Percentiles rank a stretch among this genome's conserved stretches.
phyloP scores from a whole-genome alignment of 2,888 invertebrate genomes.

The Norana najaformis region DNA sequence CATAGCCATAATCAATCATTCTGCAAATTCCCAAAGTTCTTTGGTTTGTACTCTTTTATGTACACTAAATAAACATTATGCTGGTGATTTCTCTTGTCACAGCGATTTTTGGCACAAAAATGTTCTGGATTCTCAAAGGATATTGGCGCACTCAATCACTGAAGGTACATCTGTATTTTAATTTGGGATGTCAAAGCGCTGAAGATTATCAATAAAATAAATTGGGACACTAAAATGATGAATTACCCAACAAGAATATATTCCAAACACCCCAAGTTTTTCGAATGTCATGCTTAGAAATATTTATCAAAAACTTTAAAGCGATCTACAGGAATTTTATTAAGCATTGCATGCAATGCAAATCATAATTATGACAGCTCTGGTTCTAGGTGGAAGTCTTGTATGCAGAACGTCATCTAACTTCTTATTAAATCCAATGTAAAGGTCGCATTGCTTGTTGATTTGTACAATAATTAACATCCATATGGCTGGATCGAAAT shows the following conservation, averaged over 20 bases:
- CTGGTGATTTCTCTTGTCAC: neutral
- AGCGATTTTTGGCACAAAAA: neutral
- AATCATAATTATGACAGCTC: neutral
- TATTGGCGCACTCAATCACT: no score
- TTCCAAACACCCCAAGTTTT: neutral
- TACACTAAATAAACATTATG: no score
- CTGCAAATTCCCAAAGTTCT: neutral
- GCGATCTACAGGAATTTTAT: no score
- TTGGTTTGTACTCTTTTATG: neutral
- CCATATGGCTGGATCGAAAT: neutral
- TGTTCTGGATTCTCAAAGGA: neutral
- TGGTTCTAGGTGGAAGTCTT: neutral
- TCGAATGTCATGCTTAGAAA: neutral
- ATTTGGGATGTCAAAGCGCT: no score
- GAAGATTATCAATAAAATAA: no score
- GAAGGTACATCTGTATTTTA: no score
- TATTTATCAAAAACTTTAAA: no score
- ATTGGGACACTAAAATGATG: no score
- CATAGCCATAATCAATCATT: neutral
- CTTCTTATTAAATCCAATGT: neutral
- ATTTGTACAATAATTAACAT: no score
- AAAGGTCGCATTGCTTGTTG: neutral
- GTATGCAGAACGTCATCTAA: neutral
- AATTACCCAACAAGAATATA: no score
- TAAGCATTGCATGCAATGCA: neutral